Base-by-base conservation (phyloP, 2,797 vertebrate genomes). In the Falco naumanni region DNA sequence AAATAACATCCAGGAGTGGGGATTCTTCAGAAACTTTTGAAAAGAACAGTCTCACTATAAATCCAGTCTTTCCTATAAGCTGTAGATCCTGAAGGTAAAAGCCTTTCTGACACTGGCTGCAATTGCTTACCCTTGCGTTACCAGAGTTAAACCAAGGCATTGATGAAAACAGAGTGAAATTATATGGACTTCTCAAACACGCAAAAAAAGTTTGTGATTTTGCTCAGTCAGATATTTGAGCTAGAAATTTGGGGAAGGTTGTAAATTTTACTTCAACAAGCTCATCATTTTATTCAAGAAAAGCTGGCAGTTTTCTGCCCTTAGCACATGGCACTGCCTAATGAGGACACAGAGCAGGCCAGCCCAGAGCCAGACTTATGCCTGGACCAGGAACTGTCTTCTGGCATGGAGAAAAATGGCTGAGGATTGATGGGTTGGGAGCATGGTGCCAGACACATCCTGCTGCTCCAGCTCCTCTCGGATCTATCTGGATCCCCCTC, bases 351-450 rank as follows among this genome's bases (percentile, higher is more conserved):
- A 56, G 89, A 91, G 33, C 9, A 11, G 76, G 59, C 61, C 91
- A 94, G 59, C 50, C 89, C 74, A 81, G 63, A 88, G 76, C 79
- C 94, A 94, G 72, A 43, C 63, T 81, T 86, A 71, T 76, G 82
- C 69, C 72, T 78, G n/a, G 63, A 63, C 76, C 84, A 79, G 79
- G 59, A 94, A 84, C 54, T 1, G 6, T 89, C 87, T 92, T 77
- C 76, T 94, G 94, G 95, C 92, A 91, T 65, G 56, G 54, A 85
- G 54, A 61, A 92, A 97, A 97, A 91, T 84, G 90, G 84, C 54
- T 81, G 61, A 96, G 82, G 87, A 95, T 92, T 95, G 94, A 96
- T 96, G 89, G 79, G 28, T 75, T 86, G 70, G 43, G 56, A 97
- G 51, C 0, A 0, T 48, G 53, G 28, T 94, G 93, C 95, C 96